A percentile compares a stretch with the other conserved stretches of the same genome.
Conservation (phyloP, 2,888 invertebrate species). For the Halocaridina rubra region DNA sequence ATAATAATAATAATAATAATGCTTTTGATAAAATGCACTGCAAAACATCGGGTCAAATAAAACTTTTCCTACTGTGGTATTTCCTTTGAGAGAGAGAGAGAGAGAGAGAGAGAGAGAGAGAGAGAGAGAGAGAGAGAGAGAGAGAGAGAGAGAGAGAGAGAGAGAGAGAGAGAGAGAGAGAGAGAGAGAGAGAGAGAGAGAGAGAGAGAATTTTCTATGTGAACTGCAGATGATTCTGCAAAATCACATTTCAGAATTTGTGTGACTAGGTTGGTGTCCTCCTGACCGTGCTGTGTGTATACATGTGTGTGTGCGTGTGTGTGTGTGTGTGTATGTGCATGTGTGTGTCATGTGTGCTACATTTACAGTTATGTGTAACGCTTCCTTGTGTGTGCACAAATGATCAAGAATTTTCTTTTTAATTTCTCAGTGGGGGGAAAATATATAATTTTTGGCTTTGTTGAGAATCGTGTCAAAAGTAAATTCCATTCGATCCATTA, state of each 20-base stretch:
- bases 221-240: background rate
- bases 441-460: background rate
- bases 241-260: background rate
- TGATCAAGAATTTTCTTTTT: background rate
- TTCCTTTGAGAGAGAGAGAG: background rate
- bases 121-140: background rate
- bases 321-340: background rate
- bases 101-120: background rate
- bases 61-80: too few species aligned
- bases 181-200: background rate
- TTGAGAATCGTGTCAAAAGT: background rate
- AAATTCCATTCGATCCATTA: too few species aligned
- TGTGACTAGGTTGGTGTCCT: too few species aligned
- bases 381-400: too few species aligned
- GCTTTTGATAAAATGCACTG: too few species aligned
- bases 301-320: background rate
- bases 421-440: background rate
- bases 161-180: background rate
- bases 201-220: background rate
- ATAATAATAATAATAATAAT: too few species aligned
- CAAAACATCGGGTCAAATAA: too few species aligned
- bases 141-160: background rate
- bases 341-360: background rate
- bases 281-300: too few species aligned
- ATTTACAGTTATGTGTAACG: too few species aligned